These are phyloP conservation scores for Capreolus pygargus DNA, from an alignment of 2,113 vertebrate species.

Conservation along the genomic window DNA sequence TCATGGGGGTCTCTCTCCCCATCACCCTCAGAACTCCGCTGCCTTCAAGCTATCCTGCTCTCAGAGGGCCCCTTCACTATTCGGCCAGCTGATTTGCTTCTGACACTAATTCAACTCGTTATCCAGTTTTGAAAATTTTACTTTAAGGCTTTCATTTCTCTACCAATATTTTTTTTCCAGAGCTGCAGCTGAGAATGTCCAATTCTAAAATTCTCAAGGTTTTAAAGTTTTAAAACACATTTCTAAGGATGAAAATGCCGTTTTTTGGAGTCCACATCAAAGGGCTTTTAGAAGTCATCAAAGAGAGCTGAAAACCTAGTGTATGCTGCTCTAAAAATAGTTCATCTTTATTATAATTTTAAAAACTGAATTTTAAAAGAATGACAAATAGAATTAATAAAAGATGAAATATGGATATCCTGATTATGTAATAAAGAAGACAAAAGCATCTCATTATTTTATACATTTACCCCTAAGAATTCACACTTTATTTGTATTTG, in stretches of 20 bases:
- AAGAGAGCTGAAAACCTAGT: conserved; percentile 76
- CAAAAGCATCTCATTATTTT: background rate
- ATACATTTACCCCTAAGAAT: background rate
- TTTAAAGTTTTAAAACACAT: conserved; percentile 86
- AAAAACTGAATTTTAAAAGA: conserved; percentile 55
- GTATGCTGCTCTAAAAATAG: conserved; percentile 57
- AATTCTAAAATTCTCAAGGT: conserved; percentile 54
- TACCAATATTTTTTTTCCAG: background rate
- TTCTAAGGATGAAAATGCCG: conserved; percentile 82
- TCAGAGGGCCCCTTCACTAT: background rate
- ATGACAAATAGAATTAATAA: conserved; percentile 26
- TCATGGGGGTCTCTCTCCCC: background rate
- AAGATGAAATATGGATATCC: background rate
- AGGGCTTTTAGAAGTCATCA: conserved; percentile 86
- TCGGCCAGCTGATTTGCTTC: conserved; percentile 40
- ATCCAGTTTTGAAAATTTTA: conserved; percentile 52
- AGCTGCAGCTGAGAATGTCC: conserved; percentile 68
- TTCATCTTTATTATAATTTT: conserved; percentile 64
- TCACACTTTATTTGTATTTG: conserved; percentile 7
- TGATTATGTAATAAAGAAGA: conserved; percentile 27
- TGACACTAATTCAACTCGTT: conserved; percentile 35
- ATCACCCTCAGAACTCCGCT: background rate
- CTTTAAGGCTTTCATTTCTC: background rate
- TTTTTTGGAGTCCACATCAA: conserved; percentile 82
- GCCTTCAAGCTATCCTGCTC: background rate